A percentile compares a stretch with the other conserved stretches of the same genome.
Evolutionary conservation across 2,797 vertebrate species (phyloP).

Genomic region (Platalea minor): DNA sequence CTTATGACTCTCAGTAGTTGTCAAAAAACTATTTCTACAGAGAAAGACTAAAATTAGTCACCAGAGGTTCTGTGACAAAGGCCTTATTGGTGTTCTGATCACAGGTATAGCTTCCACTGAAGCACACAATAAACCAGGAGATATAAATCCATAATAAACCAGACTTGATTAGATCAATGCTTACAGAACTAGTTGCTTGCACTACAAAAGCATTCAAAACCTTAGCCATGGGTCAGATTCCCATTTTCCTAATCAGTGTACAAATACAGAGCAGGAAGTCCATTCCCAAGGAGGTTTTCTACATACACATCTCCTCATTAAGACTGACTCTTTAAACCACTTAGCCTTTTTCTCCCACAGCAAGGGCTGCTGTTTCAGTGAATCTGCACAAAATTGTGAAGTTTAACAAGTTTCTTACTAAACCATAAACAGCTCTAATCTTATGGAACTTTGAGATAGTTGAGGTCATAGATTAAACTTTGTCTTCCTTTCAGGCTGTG

Average conservation of each 20-base stretch:
- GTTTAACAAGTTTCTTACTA: neutral
- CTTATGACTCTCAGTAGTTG: neutral
- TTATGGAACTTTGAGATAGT: neutral
- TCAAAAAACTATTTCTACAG: neutral
- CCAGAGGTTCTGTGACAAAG: neutral
- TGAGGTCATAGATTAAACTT: neutral
- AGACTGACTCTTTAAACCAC: neutral
- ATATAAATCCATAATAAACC: conserved; percentile 12
- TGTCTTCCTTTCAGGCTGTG: neutral
- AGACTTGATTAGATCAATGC: neutral
- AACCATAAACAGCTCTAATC: neutral
- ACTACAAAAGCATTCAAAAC: neutral
- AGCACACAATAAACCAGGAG: neutral
- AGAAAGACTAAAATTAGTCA: conserved; percentile 8
- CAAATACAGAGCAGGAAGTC: neutral
- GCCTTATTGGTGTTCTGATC: neutral
- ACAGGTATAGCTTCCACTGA: neutral
- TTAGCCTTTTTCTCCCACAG: neutral
- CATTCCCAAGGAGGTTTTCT: neutral
- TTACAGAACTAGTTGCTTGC: neutral
- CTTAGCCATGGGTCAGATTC: neutral
- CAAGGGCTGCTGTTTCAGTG: neutral
- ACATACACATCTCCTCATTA: neutral
- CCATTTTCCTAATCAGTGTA: neutral
- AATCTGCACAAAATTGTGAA: neutral